Evolutionary conservation across 2,888 invertebrate species (phyloP).

Genomic region (Luffia ferchaultella): DNA sequence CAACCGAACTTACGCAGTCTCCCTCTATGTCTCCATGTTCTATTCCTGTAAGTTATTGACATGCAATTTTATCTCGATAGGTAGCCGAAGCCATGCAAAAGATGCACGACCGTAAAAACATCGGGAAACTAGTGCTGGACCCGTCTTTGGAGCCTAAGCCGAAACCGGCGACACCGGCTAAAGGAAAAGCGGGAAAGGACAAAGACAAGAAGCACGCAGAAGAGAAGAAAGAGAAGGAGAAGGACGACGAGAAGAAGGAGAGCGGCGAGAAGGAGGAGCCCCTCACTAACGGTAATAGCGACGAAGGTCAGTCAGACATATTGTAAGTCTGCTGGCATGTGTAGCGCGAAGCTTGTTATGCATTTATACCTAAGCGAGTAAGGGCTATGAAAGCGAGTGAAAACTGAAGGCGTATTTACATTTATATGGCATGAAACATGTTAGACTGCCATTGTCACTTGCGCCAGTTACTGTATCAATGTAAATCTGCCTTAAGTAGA

Average conservation of each 20-base stretch:
- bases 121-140: slow-evolving; percentile 87
- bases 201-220: slow-evolving; percentile 72
- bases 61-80: slow-evolving; percentile 53
- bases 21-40: too few relatives aligned
- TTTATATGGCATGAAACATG: too few relatives aligned
- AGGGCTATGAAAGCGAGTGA: too few relatives aligned
- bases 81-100: slow-evolving; percentile 91
- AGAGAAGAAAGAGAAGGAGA: slow-evolving; percentile 73
- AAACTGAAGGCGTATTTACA: too few relatives aligned
- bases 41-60: too few relatives aligned
- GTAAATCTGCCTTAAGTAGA: too few relatives aligned
- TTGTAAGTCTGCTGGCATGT: slow-evolving; percentile 19
- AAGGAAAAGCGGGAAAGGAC: slow-evolving; percentile 75
- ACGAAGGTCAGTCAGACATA: slow-evolving; percentile 51
- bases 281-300: slow-evolving; percentile 62
- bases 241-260: slow-evolving; percentile 44
- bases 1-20: too few relatives aligned
- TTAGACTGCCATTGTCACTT: too few relatives aligned
- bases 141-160: slow-evolving; percentile 82
- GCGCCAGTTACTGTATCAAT: too few relatives aligned
- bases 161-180: slow-evolving; percentile 80
- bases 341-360: slow-evolving; percentile 31
- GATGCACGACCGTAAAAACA: slow-evolving; percentile 91
- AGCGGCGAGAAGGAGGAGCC: slow-evolving; percentile 58
- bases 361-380: neutral